Evolutionary conservation across 2,797 vertebrate genomes (phyloP).

Genomic region (Poecilia wingei): DNA sequence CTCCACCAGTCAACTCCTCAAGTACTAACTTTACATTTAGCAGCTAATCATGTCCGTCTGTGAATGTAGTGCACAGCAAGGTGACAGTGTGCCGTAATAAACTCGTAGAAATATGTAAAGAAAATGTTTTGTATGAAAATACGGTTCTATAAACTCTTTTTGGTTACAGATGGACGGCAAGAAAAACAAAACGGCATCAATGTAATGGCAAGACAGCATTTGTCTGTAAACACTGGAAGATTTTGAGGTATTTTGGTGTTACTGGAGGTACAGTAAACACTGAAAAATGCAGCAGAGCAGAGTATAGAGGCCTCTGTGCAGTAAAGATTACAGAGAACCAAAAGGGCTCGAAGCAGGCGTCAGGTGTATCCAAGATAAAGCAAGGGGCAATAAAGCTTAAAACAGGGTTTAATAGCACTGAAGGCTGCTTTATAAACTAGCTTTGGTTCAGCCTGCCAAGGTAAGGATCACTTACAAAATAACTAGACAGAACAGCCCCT

Average conservation of each 20-base stretch:
- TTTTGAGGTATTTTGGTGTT: constrained; percentile 74
- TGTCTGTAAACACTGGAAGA: constrained; percentile 75
- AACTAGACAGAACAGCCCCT: constrained; percentile 62
- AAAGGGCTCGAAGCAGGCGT: constrained; percentile 39
- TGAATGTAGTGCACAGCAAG: constrained; percentile 49
- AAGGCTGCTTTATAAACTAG: constrained; percentile 68
- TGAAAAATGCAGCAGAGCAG: constrained; percentile 44
- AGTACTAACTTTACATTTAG: constrained; percentile 65
- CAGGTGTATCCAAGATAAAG: constrained; percentile 58
- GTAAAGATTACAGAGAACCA: constrained; percentile 38
- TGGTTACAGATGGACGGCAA: constrained; percentile 69
- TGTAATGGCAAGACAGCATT: constrained; percentile 64
- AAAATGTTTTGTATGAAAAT: constrained; percentile 36
- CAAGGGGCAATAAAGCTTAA: constrained; percentile 71
- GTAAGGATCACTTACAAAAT: constrained; percentile 55
- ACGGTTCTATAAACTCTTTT: constrained; percentile 46
- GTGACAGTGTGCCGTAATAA: constrained; percentile 49
- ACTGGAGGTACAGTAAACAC: constrained; percentile 60
- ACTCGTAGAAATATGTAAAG: constrained; percentile 29
- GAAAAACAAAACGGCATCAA: constrained; percentile 46
- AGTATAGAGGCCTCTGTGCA: constrained; percentile 25
- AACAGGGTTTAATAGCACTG: constrained; percentile 51
- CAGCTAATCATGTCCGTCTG: constrained; percentile 64
- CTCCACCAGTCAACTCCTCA: constrained; percentile 65
- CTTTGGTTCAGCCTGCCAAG: constrained; percentile 80